Conservation (phyloP, 2,113 vertebrate species). For the Hippocampus abdominalis region DNA sequence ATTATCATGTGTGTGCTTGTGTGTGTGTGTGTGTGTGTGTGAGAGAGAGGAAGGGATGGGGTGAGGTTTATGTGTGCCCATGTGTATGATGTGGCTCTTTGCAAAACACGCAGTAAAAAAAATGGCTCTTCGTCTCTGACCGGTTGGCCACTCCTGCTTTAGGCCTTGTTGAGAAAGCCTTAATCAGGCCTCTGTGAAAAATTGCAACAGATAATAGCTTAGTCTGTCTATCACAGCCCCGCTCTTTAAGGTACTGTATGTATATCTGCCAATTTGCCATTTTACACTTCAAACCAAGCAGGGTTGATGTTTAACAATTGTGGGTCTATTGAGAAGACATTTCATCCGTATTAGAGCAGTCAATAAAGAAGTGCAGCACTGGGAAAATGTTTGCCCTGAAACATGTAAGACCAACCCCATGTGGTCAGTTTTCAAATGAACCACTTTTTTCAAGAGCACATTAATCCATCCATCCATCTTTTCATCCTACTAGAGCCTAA, state of each 20-base stretch:
- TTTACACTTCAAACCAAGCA: not conserved
- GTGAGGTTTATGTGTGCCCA: no score
- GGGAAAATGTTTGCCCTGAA: slow-evolving; percentile 26
- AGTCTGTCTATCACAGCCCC: slow-evolving; percentile 36
- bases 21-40: no score
- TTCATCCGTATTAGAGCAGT: slow-evolving; percentile 46
- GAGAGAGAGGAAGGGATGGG: no score
- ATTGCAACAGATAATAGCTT: slow-evolving; percentile 51
- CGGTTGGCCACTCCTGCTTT: no score
- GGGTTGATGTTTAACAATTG: not conserved
- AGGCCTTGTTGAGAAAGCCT: no score
- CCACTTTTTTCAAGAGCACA: no score
- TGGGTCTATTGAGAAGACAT: not conserved
- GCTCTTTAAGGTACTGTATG: not conserved
- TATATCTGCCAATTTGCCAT: not conserved
- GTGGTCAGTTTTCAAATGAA: slow-evolving; percentile 19
- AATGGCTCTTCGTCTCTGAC: no score
- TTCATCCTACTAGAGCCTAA: no score
- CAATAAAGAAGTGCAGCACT: slow-evolving; percentile 37
- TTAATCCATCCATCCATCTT: no score
- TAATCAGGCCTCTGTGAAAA: slow-evolving; percentile 48
- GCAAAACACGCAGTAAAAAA: no score
- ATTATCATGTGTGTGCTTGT: no score
- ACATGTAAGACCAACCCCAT: slow-evolving; percentile 33
- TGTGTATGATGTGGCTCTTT: no score